Conservation (phyloP, 1,140 invertebrate genomes). For the Bradysia coprophila region DNA sequence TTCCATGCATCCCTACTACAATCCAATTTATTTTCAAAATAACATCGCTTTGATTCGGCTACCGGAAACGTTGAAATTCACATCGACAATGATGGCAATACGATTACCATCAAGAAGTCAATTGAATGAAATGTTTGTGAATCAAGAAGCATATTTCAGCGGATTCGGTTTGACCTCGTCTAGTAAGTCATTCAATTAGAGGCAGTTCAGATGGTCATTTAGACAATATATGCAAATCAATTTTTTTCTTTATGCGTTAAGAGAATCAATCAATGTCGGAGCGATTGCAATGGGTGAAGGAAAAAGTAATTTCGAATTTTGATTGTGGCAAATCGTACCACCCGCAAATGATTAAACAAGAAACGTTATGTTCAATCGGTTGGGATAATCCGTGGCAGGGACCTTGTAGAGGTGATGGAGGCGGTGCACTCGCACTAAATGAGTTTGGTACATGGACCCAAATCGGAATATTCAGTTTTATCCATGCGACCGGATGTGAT, state of each 20-base stretch:
- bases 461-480: neutral
- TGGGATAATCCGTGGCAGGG: neutral
- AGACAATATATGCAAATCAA: neutral
- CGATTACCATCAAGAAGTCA: neutral
- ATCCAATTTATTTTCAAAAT: neutral
- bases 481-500: neutral
- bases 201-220: neutral
- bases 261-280: neutral
- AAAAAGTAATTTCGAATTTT: neutral
- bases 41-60: neutral
- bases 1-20: neutral
- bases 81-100: neutral
- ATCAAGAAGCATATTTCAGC: neutral
- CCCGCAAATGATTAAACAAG: neutral
- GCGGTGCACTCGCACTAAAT: neutral
- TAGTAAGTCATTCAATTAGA: neutral
- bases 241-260: neutral
- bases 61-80: neutral
- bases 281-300: neutral
- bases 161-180: neutral
- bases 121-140: neutral
- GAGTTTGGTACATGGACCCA: neutral
- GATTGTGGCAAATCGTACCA: neutral
- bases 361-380: neutral
- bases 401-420: neutral